Conservation (phyloP, 1,140 invertebrate species). For the Drosophila chauvacae region DNA sequence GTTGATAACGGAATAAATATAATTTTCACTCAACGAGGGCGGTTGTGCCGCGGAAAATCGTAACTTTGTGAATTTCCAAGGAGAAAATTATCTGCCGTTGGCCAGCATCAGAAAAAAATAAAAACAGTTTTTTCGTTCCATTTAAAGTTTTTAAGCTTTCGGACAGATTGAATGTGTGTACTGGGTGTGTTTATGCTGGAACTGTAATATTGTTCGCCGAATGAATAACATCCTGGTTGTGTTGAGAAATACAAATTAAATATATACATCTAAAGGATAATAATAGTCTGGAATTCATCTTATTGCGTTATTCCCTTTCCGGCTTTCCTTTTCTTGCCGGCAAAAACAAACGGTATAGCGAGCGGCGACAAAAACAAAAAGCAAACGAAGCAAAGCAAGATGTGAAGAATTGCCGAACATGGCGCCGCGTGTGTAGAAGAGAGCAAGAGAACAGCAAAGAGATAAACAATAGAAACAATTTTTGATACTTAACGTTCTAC, state of each 20-base stretch:
- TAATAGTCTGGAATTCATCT: neutral
- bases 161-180: conserved; percentile 66
- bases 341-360: conserved; percentile 31
- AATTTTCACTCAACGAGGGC: neutral
- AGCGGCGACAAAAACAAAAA: conserved; percentile 20
- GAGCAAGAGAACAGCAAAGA: conserved; percentile 11
- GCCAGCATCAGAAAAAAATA: neutral
- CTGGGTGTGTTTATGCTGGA: neutral
- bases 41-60: conserved; percentile 6
- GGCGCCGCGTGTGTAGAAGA: conserved; percentile 50
- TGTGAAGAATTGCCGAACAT: conserved; percentile 53
- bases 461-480: conserved; percentile 36
- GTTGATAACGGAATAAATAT: too few relatives aligned
- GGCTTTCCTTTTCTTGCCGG: conserved; percentile 39
- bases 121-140: neutral
- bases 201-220: neutral
- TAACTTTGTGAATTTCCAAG: conserved; percentile 2
- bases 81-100: neutral
- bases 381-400: conserved; percentile 36
- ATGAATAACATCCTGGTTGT: conserved; percentile 2
- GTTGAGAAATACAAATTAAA: conserved; percentile 15
- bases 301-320: conserved; percentile 7
- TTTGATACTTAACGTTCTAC: conserved; percentile 50
- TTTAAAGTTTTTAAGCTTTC: conserved; percentile 65
- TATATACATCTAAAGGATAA: conserved; percentile 23